Evolutionary conservation across 2,113 vertebrate genomes (phyloP).

Genomic region (Rhizomys pruinosus): DNA sequence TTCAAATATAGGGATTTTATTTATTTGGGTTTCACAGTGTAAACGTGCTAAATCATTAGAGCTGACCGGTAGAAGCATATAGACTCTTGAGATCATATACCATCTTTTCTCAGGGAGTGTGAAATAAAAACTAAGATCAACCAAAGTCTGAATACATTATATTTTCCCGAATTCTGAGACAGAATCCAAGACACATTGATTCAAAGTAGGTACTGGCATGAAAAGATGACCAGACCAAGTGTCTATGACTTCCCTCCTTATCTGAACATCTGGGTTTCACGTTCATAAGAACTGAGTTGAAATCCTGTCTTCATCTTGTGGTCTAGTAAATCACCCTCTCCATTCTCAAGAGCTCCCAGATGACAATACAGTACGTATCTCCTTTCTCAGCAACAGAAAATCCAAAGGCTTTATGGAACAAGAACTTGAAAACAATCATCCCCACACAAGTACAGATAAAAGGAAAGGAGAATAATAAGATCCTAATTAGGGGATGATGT

Average conservation of each 20-base stretch:
- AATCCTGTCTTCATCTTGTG: conserved; percentile 67
- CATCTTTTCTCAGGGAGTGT: conserved; percentile 56
- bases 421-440: not conserved
- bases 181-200: conserved; percentile 33
- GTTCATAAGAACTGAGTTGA: conserved; percentile 59
- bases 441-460: not conserved
- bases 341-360: conserved; percentile 51
- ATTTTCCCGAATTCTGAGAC: conserved; percentile 39
- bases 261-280: conserved; percentile 53
- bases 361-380: conserved; percentile 1
- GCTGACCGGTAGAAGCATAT: conserved; percentile 64
- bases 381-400: conserved; percentile 46
- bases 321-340: conserved; percentile 57
- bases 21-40: conserved; percentile 70
- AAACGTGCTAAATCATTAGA: conserved; percentile 67
- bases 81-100: conserved; percentile 65
- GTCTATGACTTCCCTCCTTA: conserved; percentile 55
- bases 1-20: conserved; percentile 65
- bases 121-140: conserved; percentile 68
- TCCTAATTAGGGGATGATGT: not conserved
- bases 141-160: conserved; percentile 60
- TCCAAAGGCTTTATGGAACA: conserved; percentile 7
- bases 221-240: conserved; percentile 23
- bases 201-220: not conserved
- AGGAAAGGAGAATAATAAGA: not conserved